Evolutionary conservation across 2,888 invertebrate species (phyloP), one percentile per base, ranked within the genome.

Genomic region (Pimpla rufipes): DNA sequence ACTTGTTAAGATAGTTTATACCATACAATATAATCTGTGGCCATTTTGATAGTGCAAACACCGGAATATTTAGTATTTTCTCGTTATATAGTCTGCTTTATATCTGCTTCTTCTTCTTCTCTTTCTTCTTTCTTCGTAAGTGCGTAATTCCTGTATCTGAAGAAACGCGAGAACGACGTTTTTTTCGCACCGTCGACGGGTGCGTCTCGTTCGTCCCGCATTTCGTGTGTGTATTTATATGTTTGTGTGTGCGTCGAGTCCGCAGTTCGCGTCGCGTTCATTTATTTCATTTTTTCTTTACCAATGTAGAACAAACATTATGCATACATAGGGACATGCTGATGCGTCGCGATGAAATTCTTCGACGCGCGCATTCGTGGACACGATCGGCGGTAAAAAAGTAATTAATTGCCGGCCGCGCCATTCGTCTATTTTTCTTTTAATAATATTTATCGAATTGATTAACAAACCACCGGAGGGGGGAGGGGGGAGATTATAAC

Each of bases 41-140:
- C 85, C 82, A 82, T 82, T 76, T 85, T 80, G 37, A 76, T 67
- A 82, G 79, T 77, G 73, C 74, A 82, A 70, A 79, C 82, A 82
- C 62, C 77, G 52, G 52, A 50, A 62, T 52, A 66, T 76, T 76
- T 55, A 71, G 37, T 23, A 21, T 66, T 64, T 23, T 29, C 23
- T 45, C 70, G 11, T 70, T 47, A 64, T 29, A 70, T 59, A 66
- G 52, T 68, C 64, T 50, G 55, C 37, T 13, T 74, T 66, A 70
- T 75, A 37, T 81, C 37, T 10, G 40, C 29, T 40, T 47, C 16
- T 29, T 57, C 16, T 29, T 66, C 3, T 40, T 47, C 3, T 64
- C 42, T 73, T 66, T 71, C 29, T n/a, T 37, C 29, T 29, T 29
- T 5, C 5, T 2, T 29, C 29, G 52, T 73, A 68, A 71, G 83